phyloP scores from a whole-genome alignment of 2,113 vertebrate genomes.

The Sander vitreus region DNA sequence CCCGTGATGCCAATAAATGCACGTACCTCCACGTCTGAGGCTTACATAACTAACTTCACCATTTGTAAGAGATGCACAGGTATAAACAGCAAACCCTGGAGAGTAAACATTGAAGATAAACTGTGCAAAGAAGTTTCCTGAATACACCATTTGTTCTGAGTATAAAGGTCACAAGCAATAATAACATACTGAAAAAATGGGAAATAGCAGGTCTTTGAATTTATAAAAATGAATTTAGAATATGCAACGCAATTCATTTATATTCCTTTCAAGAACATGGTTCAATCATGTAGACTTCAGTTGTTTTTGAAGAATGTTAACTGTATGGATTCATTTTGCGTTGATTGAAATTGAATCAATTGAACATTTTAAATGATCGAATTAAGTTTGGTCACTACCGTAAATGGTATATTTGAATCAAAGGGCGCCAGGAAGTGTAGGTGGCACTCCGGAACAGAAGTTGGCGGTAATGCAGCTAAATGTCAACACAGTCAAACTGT shows the following conservation, averaged over 20 bases:
- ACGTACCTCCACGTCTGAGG: not conserved
- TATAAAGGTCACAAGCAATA: not conserved
- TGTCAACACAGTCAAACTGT: too few species aligned
- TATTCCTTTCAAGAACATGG: not conserved
- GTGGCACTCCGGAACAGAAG: too few species aligned
- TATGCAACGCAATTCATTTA: not conserved
- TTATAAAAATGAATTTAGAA: not conserved
- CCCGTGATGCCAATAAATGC: not conserved
- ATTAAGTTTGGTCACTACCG: not conserved
- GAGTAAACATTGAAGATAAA: constrained; percentile 27
- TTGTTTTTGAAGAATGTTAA: not conserved
- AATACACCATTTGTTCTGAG: not conserved
- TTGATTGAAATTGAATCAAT: too few species aligned
- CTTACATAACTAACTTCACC: constrained; percentile 29
- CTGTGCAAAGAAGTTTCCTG: not conserved
- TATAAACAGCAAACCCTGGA: not conserved
- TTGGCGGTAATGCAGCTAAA: too few species aligned
- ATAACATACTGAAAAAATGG: not conserved
- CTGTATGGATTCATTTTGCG: too few species aligned
- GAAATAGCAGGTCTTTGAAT: not conserved
- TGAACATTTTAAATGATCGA: too few species aligned
- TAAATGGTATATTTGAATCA: not conserved
- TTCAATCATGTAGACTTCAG: not conserved
- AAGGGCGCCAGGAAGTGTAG: too few species aligned
- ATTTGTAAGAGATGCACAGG: not conserved